A percentile compares a stretch with the other conserved stretches of the same genome.
These are phyloP conservation scores for Cynoglossus semilaevis DNA, from an alignment of 2,113 vertebrate species.

Conservation along the genomic window DNA sequence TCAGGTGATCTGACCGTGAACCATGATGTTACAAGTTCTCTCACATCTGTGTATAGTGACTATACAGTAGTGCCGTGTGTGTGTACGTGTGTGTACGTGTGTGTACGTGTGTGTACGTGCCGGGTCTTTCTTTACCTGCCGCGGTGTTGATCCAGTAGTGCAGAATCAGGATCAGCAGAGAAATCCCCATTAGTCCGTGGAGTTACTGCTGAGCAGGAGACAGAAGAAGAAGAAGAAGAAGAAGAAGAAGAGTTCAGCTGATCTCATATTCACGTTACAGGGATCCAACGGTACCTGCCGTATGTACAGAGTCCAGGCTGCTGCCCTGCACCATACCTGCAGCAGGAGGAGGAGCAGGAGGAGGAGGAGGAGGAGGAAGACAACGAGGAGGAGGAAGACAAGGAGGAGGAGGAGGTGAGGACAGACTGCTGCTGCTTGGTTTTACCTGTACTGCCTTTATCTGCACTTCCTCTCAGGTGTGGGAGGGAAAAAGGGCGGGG, in stretches of 20 bases:
- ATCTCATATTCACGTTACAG: slow-evolving; percentile 45
- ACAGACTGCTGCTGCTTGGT: too few relatives aligned
- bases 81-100: too few relatives aligned
- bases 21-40: too few relatives aligned
- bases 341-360: neutral
- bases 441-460: slow-evolving; percentile 32
- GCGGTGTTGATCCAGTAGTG: slow-evolving; percentile 83
- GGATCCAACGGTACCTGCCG: slow-evolving; percentile 9
- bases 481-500: slow-evolving; percentile 64
- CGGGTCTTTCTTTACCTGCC: slow-evolving; percentile 83
- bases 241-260: slow-evolving; percentile 50
- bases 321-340: slow-evolving; percentile 1
- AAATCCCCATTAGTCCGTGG: slow-evolving; percentile 94
- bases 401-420: neutral
- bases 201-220: slow-evolving; percentile 78
- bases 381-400: slow-evolving; percentile 7
- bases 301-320: slow-evolving; percentile 10
- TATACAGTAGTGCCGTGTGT: too few relatives aligned
- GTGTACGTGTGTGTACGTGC: too few relatives aligned
- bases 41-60: too few relatives aligned
- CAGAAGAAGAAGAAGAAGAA: slow-evolving; percentile 51
- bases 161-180: slow-evolving; percentile 88
- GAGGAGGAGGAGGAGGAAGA: slow-evolving; percentile 7
- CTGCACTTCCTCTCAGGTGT: slow-evolving; percentile 93
- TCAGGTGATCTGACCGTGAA: too few relatives aligned